These are phyloP conservation scores for Heliconius aoede DNA, from an alignment of 2,888 invertebrate species.

Conservation along the genomic window DNA sequence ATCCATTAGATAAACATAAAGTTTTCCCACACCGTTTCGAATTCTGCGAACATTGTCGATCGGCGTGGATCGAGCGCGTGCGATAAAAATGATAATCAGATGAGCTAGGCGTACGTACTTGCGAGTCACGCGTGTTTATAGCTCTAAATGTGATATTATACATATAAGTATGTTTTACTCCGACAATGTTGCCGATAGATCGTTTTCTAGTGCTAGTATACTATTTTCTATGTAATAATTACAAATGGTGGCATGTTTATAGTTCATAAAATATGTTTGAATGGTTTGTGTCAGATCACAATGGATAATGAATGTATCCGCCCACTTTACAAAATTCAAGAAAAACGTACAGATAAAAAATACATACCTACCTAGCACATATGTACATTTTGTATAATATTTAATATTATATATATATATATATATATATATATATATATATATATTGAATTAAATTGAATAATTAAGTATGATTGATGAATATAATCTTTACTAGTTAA, in stretches of 20 bases:
- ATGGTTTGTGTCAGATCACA: not conserved
- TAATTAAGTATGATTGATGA: not conserved
- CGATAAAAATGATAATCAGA: conserved; percentile 52
- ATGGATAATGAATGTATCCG: not conserved
- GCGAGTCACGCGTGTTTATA: conserved; percentile 47
- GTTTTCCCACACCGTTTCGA: conserved; percentile 28
- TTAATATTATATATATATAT: no score
- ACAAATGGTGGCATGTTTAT: conserved; percentile 14
- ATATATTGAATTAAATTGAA: no score
- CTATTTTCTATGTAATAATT: conserved; percentile 20
- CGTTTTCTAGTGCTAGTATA: conserved; percentile 31
- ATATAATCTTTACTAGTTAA: not conserved
- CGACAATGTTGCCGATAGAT: conserved; percentile 32
- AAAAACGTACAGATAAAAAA: not conserved
- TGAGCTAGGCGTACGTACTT: conserved; percentile 37
- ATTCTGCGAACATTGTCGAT: conserved; percentile 40
- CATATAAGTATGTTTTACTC: conserved; percentile 34
- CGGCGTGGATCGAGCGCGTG: conserved; percentile 44
- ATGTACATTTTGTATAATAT: not conserved
- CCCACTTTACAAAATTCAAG: not conserved
- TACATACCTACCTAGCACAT: not conserved
- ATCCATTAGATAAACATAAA: not conserved
- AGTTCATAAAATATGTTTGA: conserved; percentile 18
- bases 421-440: no score
- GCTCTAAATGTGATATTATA: conserved; percentile 26